Percentiles rank a stretch among this genome's conserved stretches.
These are phyloP conservation scores for Cryptophagus acutangulus DNA, from an alignment of 2,888 invertebrate species.

Conservation along the genomic window DNA sequence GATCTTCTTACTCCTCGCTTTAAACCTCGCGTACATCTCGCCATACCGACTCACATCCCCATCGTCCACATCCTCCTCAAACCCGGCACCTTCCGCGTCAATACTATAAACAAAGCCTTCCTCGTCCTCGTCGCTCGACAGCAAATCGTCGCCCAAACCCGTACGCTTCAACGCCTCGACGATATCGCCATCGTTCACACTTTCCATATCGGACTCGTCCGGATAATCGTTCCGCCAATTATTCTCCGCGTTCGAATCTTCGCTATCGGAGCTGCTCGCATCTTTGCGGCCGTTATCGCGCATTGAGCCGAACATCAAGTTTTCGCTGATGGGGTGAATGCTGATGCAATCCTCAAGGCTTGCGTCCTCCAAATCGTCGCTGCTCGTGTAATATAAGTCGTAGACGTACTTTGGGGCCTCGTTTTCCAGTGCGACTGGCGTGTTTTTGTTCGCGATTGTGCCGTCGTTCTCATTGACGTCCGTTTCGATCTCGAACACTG, in stretches of 20 bases:
- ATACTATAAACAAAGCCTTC: conserved; percentile 47
- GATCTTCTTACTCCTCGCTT: conserved; percentile 49
- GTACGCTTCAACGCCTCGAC: conserved; percentile 52
- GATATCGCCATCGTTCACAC: conserved; percentile 60
- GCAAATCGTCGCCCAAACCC: conserved; percentile 37
- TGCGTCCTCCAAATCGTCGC: conserved; percentile 48
- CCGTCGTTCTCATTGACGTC: conserved; percentile 30
- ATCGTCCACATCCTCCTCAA: conserved; percentile 47
- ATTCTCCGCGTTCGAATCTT: conserved; percentile 75
- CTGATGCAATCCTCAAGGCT: conserved; percentile 46
- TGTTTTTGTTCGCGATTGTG: conserved; percentile 21
- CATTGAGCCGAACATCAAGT: conserved; percentile 42
- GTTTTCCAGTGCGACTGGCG: neutral
- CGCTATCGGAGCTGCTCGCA: conserved; percentile 51
- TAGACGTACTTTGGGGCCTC: conserved; percentile 52
- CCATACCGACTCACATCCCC: conserved; percentile 60
- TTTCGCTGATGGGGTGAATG: conserved; percentile 46
- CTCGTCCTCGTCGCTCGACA: conserved; percentile 44
- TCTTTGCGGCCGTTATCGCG: conserved; percentile 40
- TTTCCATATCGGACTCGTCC: conserved; percentile 52
- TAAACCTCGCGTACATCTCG: conserved; percentile 63
- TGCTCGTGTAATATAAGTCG: conserved; percentile 59
- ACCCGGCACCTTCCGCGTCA: conserved; percentile 42
- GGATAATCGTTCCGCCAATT: conserved; percentile 77
- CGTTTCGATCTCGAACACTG: conserved; percentile 58